These are phyloP conservation scores for Zosterops lateralis DNA, from an alignment of 2,113 vertebrate genomes.

Conservation along the genomic window DNA sequence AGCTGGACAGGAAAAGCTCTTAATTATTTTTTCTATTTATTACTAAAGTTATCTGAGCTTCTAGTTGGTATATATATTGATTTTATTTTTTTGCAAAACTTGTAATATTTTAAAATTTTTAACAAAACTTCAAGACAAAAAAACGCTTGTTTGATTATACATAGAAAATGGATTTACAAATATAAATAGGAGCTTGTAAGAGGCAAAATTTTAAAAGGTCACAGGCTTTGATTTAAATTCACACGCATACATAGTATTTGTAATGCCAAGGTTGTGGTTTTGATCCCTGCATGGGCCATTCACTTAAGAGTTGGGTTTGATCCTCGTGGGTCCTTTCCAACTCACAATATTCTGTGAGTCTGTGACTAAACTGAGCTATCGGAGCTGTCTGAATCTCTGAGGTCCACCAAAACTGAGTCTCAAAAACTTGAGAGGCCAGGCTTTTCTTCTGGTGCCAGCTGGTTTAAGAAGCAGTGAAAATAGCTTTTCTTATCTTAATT, in stretches of 20 bases:
- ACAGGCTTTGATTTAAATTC: background rate
- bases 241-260: fast-evolving
- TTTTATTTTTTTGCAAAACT: background rate
- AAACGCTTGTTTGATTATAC: background rate
- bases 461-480: background rate
- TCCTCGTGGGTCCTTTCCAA: background rate
- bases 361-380: background rate
- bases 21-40: background rate
- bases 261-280: background rate
- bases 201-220: background rate
- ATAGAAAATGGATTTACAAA: background rate
- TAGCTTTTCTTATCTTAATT: slow-evolving; percentile 1
- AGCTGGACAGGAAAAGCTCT: fast-evolving
- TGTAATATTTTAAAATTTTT: background rate
- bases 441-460: background rate
- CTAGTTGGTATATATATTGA: background rate
- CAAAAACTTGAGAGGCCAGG: background rate
- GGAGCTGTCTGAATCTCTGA: background rate
- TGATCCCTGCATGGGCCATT: background rate
- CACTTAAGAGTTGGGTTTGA: fast-evolving
- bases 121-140: background rate
- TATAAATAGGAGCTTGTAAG: background rate
- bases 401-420: background rate
- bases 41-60: background rate
- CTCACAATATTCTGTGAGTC: background rate